Evolutionary conservation across 2,113 vertebrate species (phyloP).

Genomic region (Ochotona curzoniae): DNA sequence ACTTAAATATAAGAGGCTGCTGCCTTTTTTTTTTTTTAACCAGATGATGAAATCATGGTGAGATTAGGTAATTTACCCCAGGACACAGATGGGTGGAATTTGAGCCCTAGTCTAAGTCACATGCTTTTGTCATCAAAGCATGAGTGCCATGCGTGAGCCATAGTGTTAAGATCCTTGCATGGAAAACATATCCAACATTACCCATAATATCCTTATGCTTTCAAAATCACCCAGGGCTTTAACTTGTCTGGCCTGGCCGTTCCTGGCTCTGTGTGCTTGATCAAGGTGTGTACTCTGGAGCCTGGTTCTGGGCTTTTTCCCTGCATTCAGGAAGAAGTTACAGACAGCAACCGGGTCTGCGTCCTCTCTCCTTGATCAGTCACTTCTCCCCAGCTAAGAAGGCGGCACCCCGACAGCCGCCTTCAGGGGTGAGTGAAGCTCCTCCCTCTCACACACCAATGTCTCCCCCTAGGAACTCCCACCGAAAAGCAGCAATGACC

Average conservation of each 20-base stretch:
- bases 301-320: not conserved
- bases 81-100: not conserved
- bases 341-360: too few species aligned
- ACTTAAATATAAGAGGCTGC: not conserved
- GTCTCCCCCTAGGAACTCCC: not conserved
- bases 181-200: not conserved
- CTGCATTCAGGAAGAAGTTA: not conserved
- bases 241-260: not conserved
- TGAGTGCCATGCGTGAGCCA: not conserved
- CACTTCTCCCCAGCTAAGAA: not conserved
- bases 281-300: not conserved
- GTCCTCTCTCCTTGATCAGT: not conserved
- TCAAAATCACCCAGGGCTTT: not conserved
- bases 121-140: not conserved
- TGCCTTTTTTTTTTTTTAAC: not conserved
- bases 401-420: not conserved
- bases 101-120: not conserved
- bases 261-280: not conserved
- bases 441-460: rapidly evolving
- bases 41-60: not conserved
- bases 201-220: not conserved
- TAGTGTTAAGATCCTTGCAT: not conserved
- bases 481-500: not conserved
- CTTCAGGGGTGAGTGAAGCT: not conserved
- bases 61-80: not conserved